Percentiles rank a stretch among this genome's conserved stretches.
phyloP scores from a whole-genome alignment of 2,888 invertebrate genomes.

The Anodontia alba region DNA sequence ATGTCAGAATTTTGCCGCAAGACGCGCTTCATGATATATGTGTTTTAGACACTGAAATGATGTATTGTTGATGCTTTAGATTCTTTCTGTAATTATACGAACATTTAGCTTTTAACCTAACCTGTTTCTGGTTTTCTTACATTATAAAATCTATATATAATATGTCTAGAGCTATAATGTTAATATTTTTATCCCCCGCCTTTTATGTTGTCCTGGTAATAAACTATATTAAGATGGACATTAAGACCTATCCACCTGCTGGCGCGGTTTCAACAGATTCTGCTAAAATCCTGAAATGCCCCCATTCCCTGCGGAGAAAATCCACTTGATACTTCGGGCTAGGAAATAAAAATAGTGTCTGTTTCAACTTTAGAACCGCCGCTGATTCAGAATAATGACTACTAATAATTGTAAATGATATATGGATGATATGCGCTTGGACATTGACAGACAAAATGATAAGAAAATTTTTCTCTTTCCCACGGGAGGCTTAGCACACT shows the following conservation, averaged over 20 bases:
- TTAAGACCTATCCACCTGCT: slow-evolving; percentile 18
- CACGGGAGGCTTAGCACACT: background rate
- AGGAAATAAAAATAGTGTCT: slow-evolving; percentile 17
- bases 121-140: background rate
- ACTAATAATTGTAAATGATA: slow-evolving; percentile 22
- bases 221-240: slow-evolving; percentile 14
- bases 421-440: slow-evolving; percentile 4
- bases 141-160: slow-evolving; percentile 9
- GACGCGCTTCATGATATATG: background rate
- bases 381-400: slow-evolving; percentile 11
- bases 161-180: background rate
- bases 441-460: slow-evolving; percentile 2
- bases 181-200: slow-evolving; percentile 8
- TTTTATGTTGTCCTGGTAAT: background rate
- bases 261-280: background rate
- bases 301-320: slow-evolving; percentile 7
- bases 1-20: no score
- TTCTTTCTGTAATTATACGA: background rate
- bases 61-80: background rate
- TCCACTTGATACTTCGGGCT: slow-evolving; percentile 6
- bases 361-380: background rate
- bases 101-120: slow-evolving; percentile 1
- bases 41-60: background rate
- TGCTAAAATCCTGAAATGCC: background rate
- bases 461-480: slow-evolving; percentile 15